Evolutionary conservation across 2,113 vertebrate species (phyloP).

Genomic region (Sinocyclocheilus anshuiensis): DNA sequence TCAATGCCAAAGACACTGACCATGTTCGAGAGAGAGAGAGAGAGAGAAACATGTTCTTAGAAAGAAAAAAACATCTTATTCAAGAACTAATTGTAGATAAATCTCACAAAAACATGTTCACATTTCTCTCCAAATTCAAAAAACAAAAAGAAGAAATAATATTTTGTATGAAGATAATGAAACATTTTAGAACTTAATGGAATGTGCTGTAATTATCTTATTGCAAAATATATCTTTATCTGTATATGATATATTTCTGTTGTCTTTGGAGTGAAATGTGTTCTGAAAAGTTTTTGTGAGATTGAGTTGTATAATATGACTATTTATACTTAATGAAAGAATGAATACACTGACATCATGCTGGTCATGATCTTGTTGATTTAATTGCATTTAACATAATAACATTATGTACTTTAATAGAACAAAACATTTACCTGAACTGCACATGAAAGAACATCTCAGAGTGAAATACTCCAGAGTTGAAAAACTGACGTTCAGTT

Average conservation of each 20-base stretch:
- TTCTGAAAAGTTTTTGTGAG: neutral
- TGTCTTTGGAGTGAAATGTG: neutral
- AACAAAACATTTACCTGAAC: neutral
- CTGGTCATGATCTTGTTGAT: constrained; percentile 25
- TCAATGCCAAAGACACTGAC: neutral
- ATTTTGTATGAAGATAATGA: neutral
- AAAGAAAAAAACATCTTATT: neutral
- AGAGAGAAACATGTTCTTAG: too few relatives aligned
- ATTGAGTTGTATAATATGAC: neutral
- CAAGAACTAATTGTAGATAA: neutral
- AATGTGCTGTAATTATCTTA: neutral
- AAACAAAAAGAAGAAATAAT: neutral
- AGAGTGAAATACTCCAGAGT: neutral
- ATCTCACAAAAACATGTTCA: neutral
- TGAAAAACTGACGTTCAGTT: neutral
- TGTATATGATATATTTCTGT: neutral
- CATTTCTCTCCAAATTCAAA: neutral
- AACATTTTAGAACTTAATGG: neutral
- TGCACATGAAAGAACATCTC: neutral
- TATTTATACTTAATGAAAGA: neutral
- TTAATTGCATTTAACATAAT: neutral
- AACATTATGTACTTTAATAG: neutral
- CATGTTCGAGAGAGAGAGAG: neutral
- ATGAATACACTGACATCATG: constrained; percentile 2
- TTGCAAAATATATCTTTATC: neutral